phyloP scores from a whole-genome alignment of 2,797 vertebrate species.

The Siniperca undulata region DNA sequence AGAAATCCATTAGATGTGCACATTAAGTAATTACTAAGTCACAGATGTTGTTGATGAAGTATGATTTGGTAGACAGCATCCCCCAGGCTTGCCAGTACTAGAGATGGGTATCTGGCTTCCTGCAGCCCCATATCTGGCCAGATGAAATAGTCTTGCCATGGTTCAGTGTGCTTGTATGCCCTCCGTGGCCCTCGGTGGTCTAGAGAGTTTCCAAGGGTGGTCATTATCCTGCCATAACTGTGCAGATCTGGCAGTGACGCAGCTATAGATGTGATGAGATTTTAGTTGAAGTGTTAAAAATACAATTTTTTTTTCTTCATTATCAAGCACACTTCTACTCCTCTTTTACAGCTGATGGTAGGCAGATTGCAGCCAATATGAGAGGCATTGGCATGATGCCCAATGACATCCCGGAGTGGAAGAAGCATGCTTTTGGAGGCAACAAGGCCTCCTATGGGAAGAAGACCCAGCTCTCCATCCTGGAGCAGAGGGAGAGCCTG shows the following conservation, averaged over 20 bases:
- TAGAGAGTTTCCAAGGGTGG: slow-evolving; percentile 20
- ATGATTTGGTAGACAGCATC: slow-evolving; percentile 36
- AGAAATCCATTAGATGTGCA: slow-evolving; percentile 41
- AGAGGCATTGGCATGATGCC: slow-evolving; percentile 99
- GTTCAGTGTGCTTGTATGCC: slow-evolving; percentile 40
- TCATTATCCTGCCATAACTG: slow-evolving; percentile 1
- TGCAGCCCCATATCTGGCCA: slow-evolving; percentile 63
- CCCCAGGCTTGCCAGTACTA: slow-evolving; percentile 48
- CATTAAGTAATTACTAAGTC: background rate
- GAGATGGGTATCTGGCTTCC: slow-evolving; percentile 79
- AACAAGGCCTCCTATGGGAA: slow-evolving; percentile 99
- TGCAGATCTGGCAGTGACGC: background rate
- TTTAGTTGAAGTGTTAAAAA: background rate
- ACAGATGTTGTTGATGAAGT: slow-evolving; percentile 30
- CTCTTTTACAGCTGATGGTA: slow-evolving; percentile 88
- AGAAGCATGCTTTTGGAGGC: slow-evolving; percentile 98
- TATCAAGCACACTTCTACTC: slow-evolving; percentile 25
- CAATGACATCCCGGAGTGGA: slow-evolving; percentile 99
- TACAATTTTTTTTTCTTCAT: background rate
- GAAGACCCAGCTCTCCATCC: slow-evolving; percentile 96
- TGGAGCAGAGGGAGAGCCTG: slow-evolving; percentile 97
- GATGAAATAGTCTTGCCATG: slow-evolving; percentile 56
- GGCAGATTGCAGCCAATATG: slow-evolving; percentile 99
- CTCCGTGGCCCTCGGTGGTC: slow-evolving; percentile 45
- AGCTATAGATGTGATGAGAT: background rate